Evolutionary conservation across 2,797 vertebrate genomes (phyloP), one percentile per base, ranked within the genome.

Genomic region (Simalia tracyae): DNA sequence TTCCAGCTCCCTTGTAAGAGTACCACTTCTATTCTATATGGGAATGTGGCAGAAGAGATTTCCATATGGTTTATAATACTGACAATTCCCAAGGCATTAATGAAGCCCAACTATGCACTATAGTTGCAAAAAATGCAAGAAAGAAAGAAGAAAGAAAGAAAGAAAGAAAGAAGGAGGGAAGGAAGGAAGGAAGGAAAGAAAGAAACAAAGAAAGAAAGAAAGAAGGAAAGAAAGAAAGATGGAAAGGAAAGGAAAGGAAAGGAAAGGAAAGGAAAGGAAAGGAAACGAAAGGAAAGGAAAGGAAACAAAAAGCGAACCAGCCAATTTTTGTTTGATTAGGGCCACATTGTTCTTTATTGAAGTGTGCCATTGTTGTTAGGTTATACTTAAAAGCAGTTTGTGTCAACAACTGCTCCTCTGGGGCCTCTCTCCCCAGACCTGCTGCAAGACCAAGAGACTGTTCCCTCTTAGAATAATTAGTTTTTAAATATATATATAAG

Each of bases 71-170:
- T 9, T 90, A 90, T 92, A 56, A 42, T 93, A 0, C 0, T 11
- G 89, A 91, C 87, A 94, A 91, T n/a, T 84, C 91, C 81, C 89
- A 89, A 46, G 94, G 89, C 86, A 93, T 93, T 92, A 92, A 90
- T 61, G 9, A 86, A 63, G 60, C n/a, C 91, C 92, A 93, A 94
- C 89, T 15, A 0, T 89, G 93, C 92, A 92, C 90, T 31, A 66
- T 42, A 3, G 68, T 9, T 86, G 59, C 50, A 87, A 88, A 88
- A 95, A 93, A 2, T 64, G 92, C 36, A 36, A 36, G 36, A 2
- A 36, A 36, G 36, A 36, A 36, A 59, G 57, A 59, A 36, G 57
- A 4, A 59, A 4, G 14, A 15, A 59, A 15, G 57, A 59, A 59
- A 59, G 57, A 4, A 59, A 4, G 14, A 15, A 59, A 15, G 57